Evolutionary conservation across 1,140 invertebrate species (phyloP).

Genomic region (Tetramorium simillimum): DNA sequence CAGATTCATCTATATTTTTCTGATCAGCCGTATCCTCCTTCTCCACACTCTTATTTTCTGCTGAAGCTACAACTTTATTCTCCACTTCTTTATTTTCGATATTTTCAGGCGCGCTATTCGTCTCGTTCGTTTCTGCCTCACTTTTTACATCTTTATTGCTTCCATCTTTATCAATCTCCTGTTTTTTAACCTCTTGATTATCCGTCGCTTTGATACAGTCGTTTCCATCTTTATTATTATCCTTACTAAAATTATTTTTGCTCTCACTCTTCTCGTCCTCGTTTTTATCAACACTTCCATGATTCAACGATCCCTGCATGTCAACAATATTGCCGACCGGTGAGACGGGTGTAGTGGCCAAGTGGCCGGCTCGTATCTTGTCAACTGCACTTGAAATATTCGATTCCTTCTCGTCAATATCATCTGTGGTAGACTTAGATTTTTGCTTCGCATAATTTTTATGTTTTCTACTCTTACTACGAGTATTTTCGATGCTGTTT

Average conservation of each 20-base stretch:
- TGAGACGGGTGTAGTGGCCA: constrained; percentile 87
- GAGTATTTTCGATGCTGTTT: constrained; percentile 80
- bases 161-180: constrained; percentile 25
- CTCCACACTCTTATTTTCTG: constrained; percentile 37
- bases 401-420: constrained; percentile 76
- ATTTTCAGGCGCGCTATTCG: constrained; percentile 3
- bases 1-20: constrained; percentile 24
- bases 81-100: constrained; percentile 54
- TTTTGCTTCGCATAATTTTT: constrained; percentile 82
- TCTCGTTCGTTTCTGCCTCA: neutral
- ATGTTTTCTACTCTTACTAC: constrained; percentile 78
- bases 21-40: constrained; percentile 51
- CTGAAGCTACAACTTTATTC: constrained; percentile 36
- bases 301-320: constrained; percentile 89
- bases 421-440: constrained; percentile 75
- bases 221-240: constrained; percentile 55
- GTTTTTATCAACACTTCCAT: constrained; percentile 80
- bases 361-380: constrained; percentile 69
- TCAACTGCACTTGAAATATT: constrained; percentile 80
- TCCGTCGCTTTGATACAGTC: constrained; percentile 39
- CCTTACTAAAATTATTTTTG: constrained; percentile 72
- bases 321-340: constrained; percentile 89
- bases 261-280: constrained; percentile 79
- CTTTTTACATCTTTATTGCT: neutral
- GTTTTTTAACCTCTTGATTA: constrained; percentile 23